Conservation (phyloP, 2,888 invertebrate species). For the Drosophila birchii region DNA sequence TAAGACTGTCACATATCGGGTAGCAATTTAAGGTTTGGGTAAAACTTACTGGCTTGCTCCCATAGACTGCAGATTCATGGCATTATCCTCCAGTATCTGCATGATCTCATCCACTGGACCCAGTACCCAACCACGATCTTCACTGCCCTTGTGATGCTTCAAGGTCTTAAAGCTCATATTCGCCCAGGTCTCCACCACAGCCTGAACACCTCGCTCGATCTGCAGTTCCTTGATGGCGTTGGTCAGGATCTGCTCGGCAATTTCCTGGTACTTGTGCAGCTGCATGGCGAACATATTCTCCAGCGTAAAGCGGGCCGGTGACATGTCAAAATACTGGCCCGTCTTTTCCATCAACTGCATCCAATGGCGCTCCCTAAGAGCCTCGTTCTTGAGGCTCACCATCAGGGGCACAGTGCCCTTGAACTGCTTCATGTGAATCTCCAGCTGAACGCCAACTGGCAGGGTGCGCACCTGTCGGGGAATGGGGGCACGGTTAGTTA, state of each 20-base stretch:
- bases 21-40: too few species aligned
- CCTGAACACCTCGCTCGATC: conserved; percentile 95
- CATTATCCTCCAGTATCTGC: conserved; percentile 93
- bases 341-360: conserved; percentile 94
- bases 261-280: conserved; percentile 92
- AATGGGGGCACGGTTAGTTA: conserved; percentile 60
- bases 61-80: conserved; percentile 96
- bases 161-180: conserved; percentile 87
- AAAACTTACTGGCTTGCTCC: conserved; percentile 90
- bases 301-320: conserved; percentile 94
- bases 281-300: conserved; percentile 98
- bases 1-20: too few species aligned
- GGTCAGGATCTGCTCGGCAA: conserved; percentile 93
- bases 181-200: conserved; percentile 91
- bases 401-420: conserved; percentile 94
- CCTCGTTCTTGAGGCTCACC: conserved; percentile 95
- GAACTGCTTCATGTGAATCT: conserved; percentile 95
- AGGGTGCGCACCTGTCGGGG: conserved; percentile 84
- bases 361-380: conserved; percentile 96
- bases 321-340: conserved; percentile 92
- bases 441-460: conserved; percentile 89
- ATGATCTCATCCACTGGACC: conserved; percentile 93
- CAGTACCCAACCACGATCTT: conserved; percentile 91
- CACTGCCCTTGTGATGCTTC: conserved; percentile 89
- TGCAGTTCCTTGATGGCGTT: conserved; percentile 95